phyloP scores from a whole-genome alignment of 2,797 vertebrate species.

The Tragelaphus eurycerus region DNA sequence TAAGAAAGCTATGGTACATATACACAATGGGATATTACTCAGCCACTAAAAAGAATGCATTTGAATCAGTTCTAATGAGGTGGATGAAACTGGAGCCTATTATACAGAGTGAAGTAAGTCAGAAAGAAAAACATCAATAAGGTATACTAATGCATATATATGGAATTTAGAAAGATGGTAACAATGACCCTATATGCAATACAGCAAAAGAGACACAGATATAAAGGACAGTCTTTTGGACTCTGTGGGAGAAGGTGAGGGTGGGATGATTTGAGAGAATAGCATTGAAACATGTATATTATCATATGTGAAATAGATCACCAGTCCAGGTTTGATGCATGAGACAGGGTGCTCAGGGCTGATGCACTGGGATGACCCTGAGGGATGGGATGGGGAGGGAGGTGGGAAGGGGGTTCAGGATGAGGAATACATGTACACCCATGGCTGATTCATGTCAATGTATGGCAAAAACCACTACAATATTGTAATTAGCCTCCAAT shows the following conservation, averaged over 20 bases:
- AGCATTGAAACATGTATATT: background rate
- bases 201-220: background rate
- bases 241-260: background rate
- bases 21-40: background rate
- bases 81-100: background rate
- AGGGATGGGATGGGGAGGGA: background rate
- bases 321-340: background rate
- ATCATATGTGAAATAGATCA: background rate
- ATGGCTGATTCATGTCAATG: background rate
- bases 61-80: background rate
- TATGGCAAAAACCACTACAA: background rate
- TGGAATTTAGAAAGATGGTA: background rate
- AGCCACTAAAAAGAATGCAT: background rate
- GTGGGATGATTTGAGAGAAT: background rate
- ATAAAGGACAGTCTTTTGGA: background rate
- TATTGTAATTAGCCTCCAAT: background rate
- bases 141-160: background rate
- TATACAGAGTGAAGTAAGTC: background rate
- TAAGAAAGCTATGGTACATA: background rate
- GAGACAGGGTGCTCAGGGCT: background rate
- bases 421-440: background rate
- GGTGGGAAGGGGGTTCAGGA: background rate
- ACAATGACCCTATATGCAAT: background rate
- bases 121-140: background rate
- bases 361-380: background rate